Base-by-base conservation (phyloP, 1,140 invertebrate species). In the Scaptomyza pallida region DNA sequence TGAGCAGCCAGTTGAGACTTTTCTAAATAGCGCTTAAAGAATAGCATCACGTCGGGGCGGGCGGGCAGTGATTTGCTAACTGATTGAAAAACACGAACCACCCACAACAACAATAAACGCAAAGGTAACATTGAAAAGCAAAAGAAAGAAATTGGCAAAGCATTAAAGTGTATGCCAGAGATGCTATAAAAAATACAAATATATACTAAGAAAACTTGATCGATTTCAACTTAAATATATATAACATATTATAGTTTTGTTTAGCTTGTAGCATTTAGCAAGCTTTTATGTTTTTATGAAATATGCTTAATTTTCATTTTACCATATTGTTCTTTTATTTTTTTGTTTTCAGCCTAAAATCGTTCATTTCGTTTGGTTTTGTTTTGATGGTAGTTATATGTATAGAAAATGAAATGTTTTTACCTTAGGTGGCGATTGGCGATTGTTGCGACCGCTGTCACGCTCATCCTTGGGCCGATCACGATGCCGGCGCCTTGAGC, bases 361-460 rank as follows among this genome's bases (percentile, higher is more conserved):
- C 54, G 60, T 64, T 81, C 75, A 57, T 65, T 74, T 80, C 33
- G 47, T 62, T 73, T 60, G 59, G 35, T 26, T 26, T 26, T 67
- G 68, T 56, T 40, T 57, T 69, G 35, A 54, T 55, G 19, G 8
- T 30, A 37, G 76, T 41, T 21, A 50, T 16, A 50, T 35, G n/a
- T 37, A 13, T 37, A 75, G 73, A 91, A 90, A 90, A 89, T 91
- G 89, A 86, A 91, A 91, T 78, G 90, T 89, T 91, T 91, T 91
- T 91, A 91, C 90, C 90, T 91, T 91, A 89, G 89, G 51, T 64
- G 79, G 89, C 54, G 90, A 90, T 68, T 88, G 88, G 44, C 90
- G 82, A 67, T 90, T 85, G 56, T 89, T 89, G 65, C 90, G 89
- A 62, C 89, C 89, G 60, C 81, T 83, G 54, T 90, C 89, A 45